phyloP scores from a whole-genome alignment of 2,888 invertebrate species.

The Metellina segmentata region DNA sequence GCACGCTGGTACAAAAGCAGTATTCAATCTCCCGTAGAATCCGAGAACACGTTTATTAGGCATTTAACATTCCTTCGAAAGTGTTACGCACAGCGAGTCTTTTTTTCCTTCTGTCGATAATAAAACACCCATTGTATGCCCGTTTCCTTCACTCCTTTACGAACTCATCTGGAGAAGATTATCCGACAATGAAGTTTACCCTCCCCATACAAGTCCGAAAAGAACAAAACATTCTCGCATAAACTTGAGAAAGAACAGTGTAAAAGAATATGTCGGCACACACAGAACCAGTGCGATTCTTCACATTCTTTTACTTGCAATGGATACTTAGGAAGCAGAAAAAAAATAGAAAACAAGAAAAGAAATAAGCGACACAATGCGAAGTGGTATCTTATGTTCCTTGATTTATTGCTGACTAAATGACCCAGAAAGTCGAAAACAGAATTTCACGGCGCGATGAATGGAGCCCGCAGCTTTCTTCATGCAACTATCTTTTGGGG shows the following conservation, averaged over 20 bases:
- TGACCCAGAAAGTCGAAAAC: conserved; percentile 65
- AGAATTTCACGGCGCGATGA: conserved; percentile 58
- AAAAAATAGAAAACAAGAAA: conserved; percentile 2
- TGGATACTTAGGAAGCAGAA: conserved; percentile 23
- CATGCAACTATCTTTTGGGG: not conserved
- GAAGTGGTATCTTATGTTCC: conserved; percentile 16
- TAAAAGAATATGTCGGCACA: conserved; percentile 46
- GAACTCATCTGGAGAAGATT: conserved; percentile 19
- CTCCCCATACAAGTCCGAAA: not conserved
- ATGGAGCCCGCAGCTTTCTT: conserved; percentile 39
- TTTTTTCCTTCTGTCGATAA: conserved; percentile 15
- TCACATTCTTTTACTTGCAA: conserved; percentile 28
- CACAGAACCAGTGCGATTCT: conserved; percentile 11
- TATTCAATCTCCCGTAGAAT: not conserved
- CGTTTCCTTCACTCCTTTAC: conserved; percentile 3
- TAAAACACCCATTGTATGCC: conserved; percentile 50
- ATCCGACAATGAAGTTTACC: conserved; percentile 37
- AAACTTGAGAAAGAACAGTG: conserved; percentile 23
- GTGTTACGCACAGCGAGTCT: not conserved
- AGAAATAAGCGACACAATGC: conserved; percentile 36
- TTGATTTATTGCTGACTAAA: conserved; percentile 63
- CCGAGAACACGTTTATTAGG: not conserved
- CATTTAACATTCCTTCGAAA: not conserved
- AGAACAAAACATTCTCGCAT: conserved; percentile 49
- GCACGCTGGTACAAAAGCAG: not conserved